Evolutionary conservation across 2,888 invertebrate species (phyloP).

Genomic region (Gryllus longicercus): DNA sequence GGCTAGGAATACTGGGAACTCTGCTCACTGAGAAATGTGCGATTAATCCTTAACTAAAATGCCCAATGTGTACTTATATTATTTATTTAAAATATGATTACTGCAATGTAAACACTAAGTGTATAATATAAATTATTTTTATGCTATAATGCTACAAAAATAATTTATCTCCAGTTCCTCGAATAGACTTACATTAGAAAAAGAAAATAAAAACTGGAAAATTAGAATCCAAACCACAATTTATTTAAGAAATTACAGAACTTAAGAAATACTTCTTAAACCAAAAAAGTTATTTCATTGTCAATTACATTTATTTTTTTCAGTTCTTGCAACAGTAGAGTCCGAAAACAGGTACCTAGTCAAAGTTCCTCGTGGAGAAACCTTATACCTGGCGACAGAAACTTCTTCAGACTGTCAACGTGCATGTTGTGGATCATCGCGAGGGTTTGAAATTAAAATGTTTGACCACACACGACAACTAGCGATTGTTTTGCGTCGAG

Average conservation of each 20-base stretch:
- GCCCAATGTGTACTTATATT: too few species aligned
- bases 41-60: too few species aligned
- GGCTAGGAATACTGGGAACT: too few species aligned
- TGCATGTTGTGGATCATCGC: slow-evolving; percentile 66
- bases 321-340: slow-evolving; percentile 60
- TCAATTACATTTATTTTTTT: slow-evolving; percentile 28
- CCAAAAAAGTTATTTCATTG: too few species aligned
- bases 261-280: too few species aligned
- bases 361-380: slow-evolving; percentile 67
- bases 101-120: background rate
- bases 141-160: too few species aligned
- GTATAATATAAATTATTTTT: background rate
- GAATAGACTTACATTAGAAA: too few species aligned
- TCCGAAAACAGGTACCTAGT: slow-evolving; percentile 72
- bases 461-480: slow-evolving; percentile 80
- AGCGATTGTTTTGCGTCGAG: slow-evolving; percentile 67
- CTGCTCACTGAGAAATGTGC: too few species aligned
- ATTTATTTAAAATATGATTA: background rate
- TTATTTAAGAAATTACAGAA: too few species aligned
- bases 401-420: slow-evolving; percentile 60
- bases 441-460: slow-evolving; percentile 74
- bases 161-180: too few species aligned
- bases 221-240: too few species aligned
- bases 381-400: slow-evolving; percentile 71
- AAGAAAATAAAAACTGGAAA: too few species aligned